Evolutionary conservation across 2,797 vertebrate genomes (phyloP).

Genomic region (Chaunax sp.): DNA sequence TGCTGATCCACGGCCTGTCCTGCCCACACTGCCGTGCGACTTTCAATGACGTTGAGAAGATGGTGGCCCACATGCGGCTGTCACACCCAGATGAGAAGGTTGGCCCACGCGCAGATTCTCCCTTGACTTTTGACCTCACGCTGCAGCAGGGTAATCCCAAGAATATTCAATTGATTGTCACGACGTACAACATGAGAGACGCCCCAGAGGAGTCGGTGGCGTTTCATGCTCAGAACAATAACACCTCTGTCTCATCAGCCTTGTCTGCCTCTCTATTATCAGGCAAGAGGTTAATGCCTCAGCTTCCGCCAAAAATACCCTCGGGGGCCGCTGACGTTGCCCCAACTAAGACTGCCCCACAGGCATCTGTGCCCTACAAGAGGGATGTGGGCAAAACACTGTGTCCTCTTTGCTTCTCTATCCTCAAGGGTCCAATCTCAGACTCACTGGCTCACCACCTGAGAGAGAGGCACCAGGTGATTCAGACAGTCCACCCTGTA

Average conservation of each 20-base stretch:
- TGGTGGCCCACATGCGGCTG: constrained; percentile 96
- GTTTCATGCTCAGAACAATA: constrained; percentile 93
- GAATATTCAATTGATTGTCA: constrained; percentile 96
- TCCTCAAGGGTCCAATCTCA: constrained; percentile 97
- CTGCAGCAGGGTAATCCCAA: constrained; percentile 98
- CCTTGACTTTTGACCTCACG: constrained; percentile 96
- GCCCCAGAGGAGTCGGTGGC: constrained; percentile 96
- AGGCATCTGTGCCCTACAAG: constrained; percentile 95
- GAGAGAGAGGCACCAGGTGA: constrained; percentile 95
- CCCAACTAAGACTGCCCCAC: constrained; percentile 86
- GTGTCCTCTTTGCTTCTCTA: constrained; percentile 98
- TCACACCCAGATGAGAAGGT: constrained; percentile 93
- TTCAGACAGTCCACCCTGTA: constrained; percentile 97
- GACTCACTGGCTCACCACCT: constrained; percentile 96
- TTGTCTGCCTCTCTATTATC: constrained; percentile 69
- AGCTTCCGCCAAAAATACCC: constrained; percentile 84
- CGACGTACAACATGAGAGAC: constrained; percentile 97
- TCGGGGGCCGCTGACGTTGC: constrained; percentile 83
- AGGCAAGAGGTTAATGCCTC: constrained; percentile 70
- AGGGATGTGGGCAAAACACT: constrained; percentile 98
- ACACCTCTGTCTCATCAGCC: constrained; percentile 77
- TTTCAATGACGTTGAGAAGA: constrained; percentile 99
- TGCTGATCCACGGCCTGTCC: constrained; percentile 97
- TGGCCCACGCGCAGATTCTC: constrained; percentile 94
- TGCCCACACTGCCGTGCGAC: constrained; percentile 97